Percentiles rank a stretch among this genome's conserved stretches.
phyloP scores from a whole-genome alignment of 35 echinoderm and acorn worm species.

The Ophiothrix spiculata region DNA sequence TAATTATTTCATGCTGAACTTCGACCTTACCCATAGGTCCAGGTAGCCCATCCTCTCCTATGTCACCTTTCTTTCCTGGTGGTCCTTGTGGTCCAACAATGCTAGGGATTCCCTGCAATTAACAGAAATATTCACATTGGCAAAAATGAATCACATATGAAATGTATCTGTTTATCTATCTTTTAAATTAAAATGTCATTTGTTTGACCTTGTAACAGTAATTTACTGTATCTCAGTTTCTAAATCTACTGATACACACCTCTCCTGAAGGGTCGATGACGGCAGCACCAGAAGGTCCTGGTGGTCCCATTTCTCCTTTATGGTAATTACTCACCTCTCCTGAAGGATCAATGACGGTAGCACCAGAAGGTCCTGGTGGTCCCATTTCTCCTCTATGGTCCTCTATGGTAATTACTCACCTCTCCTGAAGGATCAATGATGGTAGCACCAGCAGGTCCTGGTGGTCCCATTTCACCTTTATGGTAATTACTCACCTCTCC shows the following conservation, averaged over 20 bases:
- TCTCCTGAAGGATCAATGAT: background rate
- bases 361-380: background rate
- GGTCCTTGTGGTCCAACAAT: constrained; percentile 1
- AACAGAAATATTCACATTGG: background rate
- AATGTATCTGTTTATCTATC: background rate
- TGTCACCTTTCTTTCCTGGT: constrained; percentile 27
- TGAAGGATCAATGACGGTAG: background rate
- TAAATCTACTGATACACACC: too few species aligned
- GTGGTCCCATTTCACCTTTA: background rate
- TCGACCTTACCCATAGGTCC: constrained; percentile 11
- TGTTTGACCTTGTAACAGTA: too few species aligned
- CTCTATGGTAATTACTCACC: too few species aligned
- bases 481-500: constrained; percentile 4
- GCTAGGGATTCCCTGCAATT: background rate
- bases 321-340: constrained; percentile 4
- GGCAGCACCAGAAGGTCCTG: background rate
- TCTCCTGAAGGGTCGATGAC: background rate
- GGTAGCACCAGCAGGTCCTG: background rate
- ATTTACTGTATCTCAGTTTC: too few species aligned
- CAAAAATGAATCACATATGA: too few species aligned
- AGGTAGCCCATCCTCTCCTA: constrained; percentile 18
- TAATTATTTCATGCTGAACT: background rate
- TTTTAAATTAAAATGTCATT: too few species aligned
- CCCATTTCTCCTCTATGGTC: background rate
- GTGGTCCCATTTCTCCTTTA: background rate